Conservation (phyloP, 2,113 vertebrate genomes). For the Chaetodon auriga region DNA sequence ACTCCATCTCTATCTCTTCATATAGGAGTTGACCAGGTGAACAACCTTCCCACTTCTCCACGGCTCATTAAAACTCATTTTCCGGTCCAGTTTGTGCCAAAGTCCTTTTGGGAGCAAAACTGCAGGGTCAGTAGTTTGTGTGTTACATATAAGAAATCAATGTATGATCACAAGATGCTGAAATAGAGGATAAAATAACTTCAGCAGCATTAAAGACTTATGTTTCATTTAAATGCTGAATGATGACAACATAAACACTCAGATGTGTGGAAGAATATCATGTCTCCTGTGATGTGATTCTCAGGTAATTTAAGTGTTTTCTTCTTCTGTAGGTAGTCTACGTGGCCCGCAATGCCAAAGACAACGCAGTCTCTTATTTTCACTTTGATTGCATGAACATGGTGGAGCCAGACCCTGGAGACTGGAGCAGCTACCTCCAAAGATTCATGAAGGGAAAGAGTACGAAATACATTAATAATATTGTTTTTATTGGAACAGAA, state of each 20-base stretch:
- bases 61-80: too few species aligned
- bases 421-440: constrained; percentile 84
- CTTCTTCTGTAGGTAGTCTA: constrained; percentile 84
- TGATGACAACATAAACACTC: not conserved
- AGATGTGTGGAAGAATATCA: not conserved
- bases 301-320: not conserved
- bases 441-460: constrained; percentile 85
- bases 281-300: too few species aligned
- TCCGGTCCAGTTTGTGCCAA: too few species aligned
- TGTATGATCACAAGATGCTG: not conserved
- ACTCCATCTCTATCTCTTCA: not conserved
- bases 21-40: constrained; percentile 67
- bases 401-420: constrained; percentile 83
- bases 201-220: not conserved
- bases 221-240: too few species aligned
- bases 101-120: too few species aligned
- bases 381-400: constrained; percentile 89
- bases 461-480: constrained; percentile 25
- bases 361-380: constrained; percentile 89
- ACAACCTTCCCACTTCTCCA: constrained; percentile 56
- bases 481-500: not conserved
- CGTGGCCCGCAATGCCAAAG: constrained; percentile 90
- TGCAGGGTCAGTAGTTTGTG: not conserved
- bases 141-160: not conserved
- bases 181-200: not conserved